Base-by-base conservation (phyloP, 2,797 vertebrate species). In the Sparidentex hasta region DNA sequence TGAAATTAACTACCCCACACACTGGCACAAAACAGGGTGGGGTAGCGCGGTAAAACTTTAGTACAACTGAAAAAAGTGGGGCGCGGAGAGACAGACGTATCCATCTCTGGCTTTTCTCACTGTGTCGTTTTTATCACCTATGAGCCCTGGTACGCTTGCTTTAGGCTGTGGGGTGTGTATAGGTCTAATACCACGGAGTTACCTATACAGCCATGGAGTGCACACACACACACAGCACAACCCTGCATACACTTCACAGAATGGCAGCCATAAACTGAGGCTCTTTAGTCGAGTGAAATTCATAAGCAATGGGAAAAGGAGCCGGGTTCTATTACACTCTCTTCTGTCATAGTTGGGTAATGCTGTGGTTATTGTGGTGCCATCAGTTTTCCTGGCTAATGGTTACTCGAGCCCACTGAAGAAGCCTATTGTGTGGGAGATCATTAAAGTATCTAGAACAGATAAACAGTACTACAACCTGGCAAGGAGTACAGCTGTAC, bases 21-120 rank as follows among this genome's bases (percentile, higher is more conserved):
- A 92, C 88, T 84, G 83, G 87, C 86, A 82, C 88, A 88, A 70
- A 88, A 90, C 78, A 65, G 85, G 84, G 91, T 86, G 87, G 87
- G 74, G 87, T 79, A 71, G 29, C 16, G 21, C 5, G 83, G 84
- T 94, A 91, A 94, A 94, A 91, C 71, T 95, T 93, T 94, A 95
- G 89, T 89, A 77, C 76, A 76, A 84, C 82, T 87, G 52, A 93
- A 91, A 92, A 33, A 90, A 74, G 59, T 8, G 38, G 46, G 69
- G 74, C 51, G 72, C 13, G 27, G 78, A 82, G 78, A 90, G 88
- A 90, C 81, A 86, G 90, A 92, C 89, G 85, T 51, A 81, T 91
- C 86, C 86, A 92, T 91, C 88, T 94, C 92, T 95, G 94, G 87
- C 92, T 94, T 93, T 92, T 92, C 92, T 95, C 94, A 95, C 82